A percentile compares a stretch with the other conserved stretches of the same genome.
Conservation (phyloP, 2,888 invertebrate species). For the Cybosia mesomella region DNA sequence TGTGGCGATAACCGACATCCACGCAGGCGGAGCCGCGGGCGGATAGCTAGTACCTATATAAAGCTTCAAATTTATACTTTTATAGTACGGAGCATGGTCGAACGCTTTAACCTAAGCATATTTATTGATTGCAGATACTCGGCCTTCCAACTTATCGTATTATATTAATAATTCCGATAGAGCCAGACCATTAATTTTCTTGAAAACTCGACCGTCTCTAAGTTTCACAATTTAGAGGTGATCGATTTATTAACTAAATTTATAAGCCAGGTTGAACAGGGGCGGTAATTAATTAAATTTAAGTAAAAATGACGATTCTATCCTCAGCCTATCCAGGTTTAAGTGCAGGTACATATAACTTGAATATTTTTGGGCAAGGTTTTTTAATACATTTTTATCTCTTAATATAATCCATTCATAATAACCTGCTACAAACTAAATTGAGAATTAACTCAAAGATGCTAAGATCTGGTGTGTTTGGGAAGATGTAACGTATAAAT, state of each 20-base stretch:
- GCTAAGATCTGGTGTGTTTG: neutral
- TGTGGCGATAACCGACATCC: too few relatives aligned
- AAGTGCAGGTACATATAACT: neutral
- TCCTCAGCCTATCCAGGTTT: neutral
- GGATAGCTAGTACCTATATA: neutral
- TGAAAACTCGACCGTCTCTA: conserved; percentile 16
- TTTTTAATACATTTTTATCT: neutral
- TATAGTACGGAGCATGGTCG: neutral
- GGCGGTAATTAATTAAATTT: neutral
- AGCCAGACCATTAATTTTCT: conserved; percentile 8
- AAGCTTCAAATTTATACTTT: neutral
- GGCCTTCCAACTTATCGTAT: conserved; percentile 1
- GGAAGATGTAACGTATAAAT: neutral
- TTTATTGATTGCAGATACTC: conserved; percentile 2
- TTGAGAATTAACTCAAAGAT: neutral
- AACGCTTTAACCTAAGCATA: neutral
- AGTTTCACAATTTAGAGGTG: neutral
- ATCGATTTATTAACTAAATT: conserved; percentile 3
- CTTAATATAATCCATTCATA: neutral
- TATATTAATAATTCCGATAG: conserved; percentile 26
- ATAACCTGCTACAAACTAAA: neutral
- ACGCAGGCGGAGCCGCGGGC: too few relatives aligned
- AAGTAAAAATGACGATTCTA: neutral
- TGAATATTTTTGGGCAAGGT: neutral
- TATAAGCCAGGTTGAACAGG: neutral